A percentile compares a stretch with the other conserved stretches of the same genome.
These are phyloP conservation scores for Aptenodytes patagonicus DNA, from an alignment of 2,113 vertebrate genomes.

Conservation along the genomic window DNA sequence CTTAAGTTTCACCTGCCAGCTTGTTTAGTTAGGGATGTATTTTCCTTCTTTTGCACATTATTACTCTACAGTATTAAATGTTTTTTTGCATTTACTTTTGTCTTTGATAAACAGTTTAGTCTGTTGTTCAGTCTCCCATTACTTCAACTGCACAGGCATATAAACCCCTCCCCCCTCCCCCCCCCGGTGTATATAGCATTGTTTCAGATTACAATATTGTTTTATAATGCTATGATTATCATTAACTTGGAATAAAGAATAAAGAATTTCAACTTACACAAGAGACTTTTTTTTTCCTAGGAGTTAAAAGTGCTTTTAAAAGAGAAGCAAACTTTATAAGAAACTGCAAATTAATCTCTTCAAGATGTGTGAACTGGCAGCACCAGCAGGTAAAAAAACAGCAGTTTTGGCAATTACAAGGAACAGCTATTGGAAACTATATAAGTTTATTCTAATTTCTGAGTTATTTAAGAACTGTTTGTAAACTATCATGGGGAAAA, in stretches of 20 bases:
- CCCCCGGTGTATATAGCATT: not conserved
- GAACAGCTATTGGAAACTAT: not conserved
- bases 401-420: not conserved
- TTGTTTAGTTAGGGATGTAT: not conserved
- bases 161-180: accelerated
- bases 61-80: not conserved
- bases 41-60: not conserved
- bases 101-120: not conserved
- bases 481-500: not conserved
- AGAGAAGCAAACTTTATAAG: not conserved
- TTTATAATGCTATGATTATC: not conserved
- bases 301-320: not conserved
- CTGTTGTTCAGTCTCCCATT: not conserved
- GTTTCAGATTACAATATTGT: not conserved
- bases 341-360: not conserved
- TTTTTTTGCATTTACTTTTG: not conserved
- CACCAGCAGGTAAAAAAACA: not conserved
- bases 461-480: not conserved
- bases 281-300: not conserved
- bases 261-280: not conserved
- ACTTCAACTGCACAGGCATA: not conserved
- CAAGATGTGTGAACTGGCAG: not conserved
- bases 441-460: not conserved
- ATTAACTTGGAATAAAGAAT: not conserved
- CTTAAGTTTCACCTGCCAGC: not conserved